These are phyloP conservation scores for Syngnathus acus DNA, from an alignment of 2,797 vertebrate genomes.

Conservation along the genomic window DNA sequence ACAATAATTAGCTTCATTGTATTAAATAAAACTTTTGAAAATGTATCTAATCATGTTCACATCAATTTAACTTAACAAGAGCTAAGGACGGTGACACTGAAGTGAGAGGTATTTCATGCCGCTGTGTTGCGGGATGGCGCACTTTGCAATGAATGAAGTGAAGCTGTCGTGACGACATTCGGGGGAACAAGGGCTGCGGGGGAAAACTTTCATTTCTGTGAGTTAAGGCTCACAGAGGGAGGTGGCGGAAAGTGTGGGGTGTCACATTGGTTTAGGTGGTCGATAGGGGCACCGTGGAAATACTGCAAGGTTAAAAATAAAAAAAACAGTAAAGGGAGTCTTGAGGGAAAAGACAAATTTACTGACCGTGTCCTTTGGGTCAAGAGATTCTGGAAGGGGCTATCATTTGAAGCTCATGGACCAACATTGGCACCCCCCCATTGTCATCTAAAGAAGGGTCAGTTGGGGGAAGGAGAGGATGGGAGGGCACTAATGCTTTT, in stretches of 20 bases:
- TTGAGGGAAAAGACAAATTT: constrained; percentile 24
- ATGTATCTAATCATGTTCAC: background rate
- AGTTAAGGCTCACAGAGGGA: background rate
- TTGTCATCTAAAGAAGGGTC: constrained; percentile 51
- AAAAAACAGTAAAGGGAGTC: constrained; percentile 13
- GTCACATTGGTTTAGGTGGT: constrained; percentile 2
- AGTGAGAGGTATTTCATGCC: constrained; percentile 50
- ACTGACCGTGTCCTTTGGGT: constrained; percentile 59
- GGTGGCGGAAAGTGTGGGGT: background rate
- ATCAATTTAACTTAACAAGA: constrained; percentile 21
- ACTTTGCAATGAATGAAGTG: constrained; percentile 36
- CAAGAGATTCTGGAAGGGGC: constrained; percentile 42
- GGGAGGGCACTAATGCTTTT: constrained; percentile 33
- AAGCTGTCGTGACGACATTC: constrained; percentile 19
- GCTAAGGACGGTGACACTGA: constrained; percentile 47
- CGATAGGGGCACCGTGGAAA: background rate
- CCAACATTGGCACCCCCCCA: constrained; percentile 32
- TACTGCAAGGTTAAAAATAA: constrained; percentile 9
- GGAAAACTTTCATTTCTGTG: background rate
- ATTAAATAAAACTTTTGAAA: background rate
- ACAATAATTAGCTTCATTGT: background rate
- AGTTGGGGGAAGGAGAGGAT: constrained; percentile 32
- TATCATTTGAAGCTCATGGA: constrained; percentile 43
- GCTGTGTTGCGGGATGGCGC: constrained; percentile 8
- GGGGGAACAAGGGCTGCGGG: constrained; percentile 3